phyloP scores from a whole-genome alignment of 2,888 invertebrate genomes.

The Graphium colonna region DNA sequence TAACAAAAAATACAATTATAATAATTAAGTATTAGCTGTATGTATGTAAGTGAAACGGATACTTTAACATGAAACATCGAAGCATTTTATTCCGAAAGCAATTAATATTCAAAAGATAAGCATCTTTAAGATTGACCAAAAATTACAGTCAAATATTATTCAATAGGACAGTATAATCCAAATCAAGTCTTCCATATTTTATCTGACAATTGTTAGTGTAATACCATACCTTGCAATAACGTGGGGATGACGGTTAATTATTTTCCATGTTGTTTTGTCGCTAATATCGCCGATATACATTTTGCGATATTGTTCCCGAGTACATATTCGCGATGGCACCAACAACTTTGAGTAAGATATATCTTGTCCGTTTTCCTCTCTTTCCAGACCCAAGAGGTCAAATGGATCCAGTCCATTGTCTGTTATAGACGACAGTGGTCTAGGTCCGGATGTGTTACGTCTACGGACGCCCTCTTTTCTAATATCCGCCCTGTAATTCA shows the following conservation, averaged over 20 bases:
- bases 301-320: slow-evolving; percentile 68
- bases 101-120: no score
- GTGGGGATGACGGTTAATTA: slow-evolving; percentile 71
- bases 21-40: neutral
- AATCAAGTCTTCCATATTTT: no score
- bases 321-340: slow-evolving; percentile 83
- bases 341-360: slow-evolving; percentile 93
- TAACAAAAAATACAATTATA: neutral
- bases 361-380: slow-evolving; percentile 92
- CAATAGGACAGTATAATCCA: no score
- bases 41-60: neutral
- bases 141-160: no score
- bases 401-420: slow-evolving; percentile 92
- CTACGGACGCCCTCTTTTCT: slow-evolving; percentile 87
- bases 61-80: neutral
- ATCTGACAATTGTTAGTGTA: neutral
- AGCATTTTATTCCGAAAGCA: neutral
- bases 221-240: slow-evolving; percentile 78
- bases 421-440: slow-evolving; percentile 90
- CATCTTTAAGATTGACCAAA: no score
- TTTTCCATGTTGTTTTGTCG: slow-evolving; percentile 67
- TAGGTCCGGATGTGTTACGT: slow-evolving; percentile 89
- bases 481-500: slow-evolving; percentile 73
- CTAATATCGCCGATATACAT: slow-evolving; percentile 70
- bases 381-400: slow-evolving; percentile 90